A percentile compares a stretch with the other conserved stretches of the same genome.
Evolutionary conservation across 2,113 vertebrate genomes (phyloP).

Genomic region (Psilopogon haemacephalus): DNA sequence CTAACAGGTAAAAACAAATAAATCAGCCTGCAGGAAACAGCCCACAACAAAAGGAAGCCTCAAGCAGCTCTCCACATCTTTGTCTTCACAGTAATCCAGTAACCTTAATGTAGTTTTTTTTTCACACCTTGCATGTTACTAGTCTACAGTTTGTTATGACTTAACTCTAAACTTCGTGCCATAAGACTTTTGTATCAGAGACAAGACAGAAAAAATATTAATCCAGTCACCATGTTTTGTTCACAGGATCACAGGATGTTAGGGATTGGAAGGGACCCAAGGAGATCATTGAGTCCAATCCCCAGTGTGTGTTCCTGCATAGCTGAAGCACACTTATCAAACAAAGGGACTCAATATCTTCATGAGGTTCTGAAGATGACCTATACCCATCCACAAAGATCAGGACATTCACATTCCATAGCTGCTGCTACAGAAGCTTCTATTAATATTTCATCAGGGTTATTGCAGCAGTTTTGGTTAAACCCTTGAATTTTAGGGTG

Average conservation of each 20-base stretch:
- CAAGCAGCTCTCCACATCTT: rapidly evolving
- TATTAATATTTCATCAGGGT: background rate
- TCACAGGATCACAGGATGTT: too few relatives aligned
- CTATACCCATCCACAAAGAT: background rate
- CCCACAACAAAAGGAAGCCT: background rate
- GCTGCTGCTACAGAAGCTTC: background rate
- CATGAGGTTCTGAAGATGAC: background rate
- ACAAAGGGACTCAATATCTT: background rate
- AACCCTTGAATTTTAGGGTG: background rate
- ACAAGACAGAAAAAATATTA: background rate
- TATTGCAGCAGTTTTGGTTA: background rate
- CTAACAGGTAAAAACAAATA: background rate
- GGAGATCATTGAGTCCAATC: too few relatives aligned
- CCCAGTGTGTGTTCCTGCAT: too few relatives aligned
- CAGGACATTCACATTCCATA: background rate
- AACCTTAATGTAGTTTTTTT: background rate
- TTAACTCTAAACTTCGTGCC: background rate
- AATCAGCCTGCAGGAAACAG: background rate
- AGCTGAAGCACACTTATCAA: background rate
- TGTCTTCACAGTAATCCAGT: background rate
- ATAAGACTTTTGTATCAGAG: background rate
- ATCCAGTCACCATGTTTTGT: background rate
- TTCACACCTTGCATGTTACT: background rate
- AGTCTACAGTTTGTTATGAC: background rate
- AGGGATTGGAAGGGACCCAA: too few relatives aligned